Base-by-base conservation (phyloP, 2,113 vertebrate genomes). In the Ceuthmochares aereus region DNA sequence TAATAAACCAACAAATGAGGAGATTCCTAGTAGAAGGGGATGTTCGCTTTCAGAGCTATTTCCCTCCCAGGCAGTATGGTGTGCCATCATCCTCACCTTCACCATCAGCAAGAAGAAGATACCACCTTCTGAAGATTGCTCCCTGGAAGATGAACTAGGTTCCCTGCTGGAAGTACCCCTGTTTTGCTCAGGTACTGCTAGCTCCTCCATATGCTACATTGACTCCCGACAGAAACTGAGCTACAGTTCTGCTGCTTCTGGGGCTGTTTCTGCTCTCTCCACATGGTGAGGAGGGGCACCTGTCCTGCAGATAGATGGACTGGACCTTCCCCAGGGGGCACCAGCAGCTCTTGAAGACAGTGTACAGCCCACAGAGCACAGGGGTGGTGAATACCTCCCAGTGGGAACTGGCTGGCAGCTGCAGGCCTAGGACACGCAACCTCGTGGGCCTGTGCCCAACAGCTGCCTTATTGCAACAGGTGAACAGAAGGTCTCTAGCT, bases 241-340 rank as follows among this genome's bases (percentile, higher is more conserved):
- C 32, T 54, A 49, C 29, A n/a, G 12, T 75, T 92, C 63, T 10
- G 7, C 60, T 77, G 66, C 60, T 68, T 84, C 34, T 47, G 79
- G 37, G 68, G 34, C 56, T 64, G 27, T 67, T 79, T 49, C 67
- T 40, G 27, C 52, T 54, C 70, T 55, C 49, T 68, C 36, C 9
- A 4, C 5, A 9, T 27, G 60, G 12, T 51, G 51, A 91, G 47
- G 19, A 54, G n/a, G 19, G 58, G 29, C 21, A 52, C 19, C 18
- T 22, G 10, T 27, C 52, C 64, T 92, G 51, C 79, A 88, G 56
- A n/a, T 19, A 64, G 56, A 49, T 10, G 56, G 54, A 90, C 20
- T 67, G 76, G 72, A 86, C 51, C 64, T 88, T 92, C n/a, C 56
- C 81, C 88, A 45, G 25, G 30, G 36, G 78, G 79, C 52, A 87